phyloP scores from a whole-genome alignment of 1,140 invertebrate genomes.

The Ceratina calcarata region DNA sequence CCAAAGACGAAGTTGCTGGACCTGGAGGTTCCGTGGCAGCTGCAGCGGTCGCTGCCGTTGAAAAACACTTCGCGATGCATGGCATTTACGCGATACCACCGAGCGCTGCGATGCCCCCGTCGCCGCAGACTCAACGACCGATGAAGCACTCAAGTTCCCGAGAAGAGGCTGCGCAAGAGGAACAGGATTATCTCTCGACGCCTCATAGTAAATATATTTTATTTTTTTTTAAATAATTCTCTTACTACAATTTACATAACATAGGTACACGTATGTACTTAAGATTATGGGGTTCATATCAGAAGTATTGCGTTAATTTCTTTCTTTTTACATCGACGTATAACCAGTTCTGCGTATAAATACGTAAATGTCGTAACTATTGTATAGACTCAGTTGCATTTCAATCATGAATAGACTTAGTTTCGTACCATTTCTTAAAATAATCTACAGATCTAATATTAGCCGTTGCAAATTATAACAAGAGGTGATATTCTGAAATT shows the following conservation, averaged over 20 bases:
- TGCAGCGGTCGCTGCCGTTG: conserved; percentile 74
- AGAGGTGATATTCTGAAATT: conserved; percentile 68
- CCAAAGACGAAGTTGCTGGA: conserved; percentile 72
- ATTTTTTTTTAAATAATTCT: not conserved
- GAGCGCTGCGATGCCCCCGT: conserved; percentile 74
- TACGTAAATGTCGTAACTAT: not conserved
- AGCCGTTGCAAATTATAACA: conserved; percentile 10
- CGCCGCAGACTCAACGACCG: conserved; percentile 75
- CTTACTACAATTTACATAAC: no score
- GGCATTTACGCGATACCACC: conserved; percentile 75
- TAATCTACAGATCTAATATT: not conserved
- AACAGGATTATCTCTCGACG: conserved; percentile 76
- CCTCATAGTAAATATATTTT: conserved; percentile 70
- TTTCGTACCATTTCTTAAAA: not conserved
- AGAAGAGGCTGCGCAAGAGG: conserved; percentile 72
- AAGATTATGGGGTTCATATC: not conserved
- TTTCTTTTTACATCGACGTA: not conserved
- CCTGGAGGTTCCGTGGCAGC: conserved; percentile 71
- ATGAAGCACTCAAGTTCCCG: conserved; percentile 73
- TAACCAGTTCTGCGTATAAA: not conserved
- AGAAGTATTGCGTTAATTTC: not conserved
- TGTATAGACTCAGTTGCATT: not conserved
- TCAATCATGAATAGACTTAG: no score
- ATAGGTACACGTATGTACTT: not conserved
- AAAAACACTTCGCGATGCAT: conserved; percentile 79